Base-by-base conservation (phyloP, 2,888 invertebrate species). In the Agriopis aurantiaria region DNA sequence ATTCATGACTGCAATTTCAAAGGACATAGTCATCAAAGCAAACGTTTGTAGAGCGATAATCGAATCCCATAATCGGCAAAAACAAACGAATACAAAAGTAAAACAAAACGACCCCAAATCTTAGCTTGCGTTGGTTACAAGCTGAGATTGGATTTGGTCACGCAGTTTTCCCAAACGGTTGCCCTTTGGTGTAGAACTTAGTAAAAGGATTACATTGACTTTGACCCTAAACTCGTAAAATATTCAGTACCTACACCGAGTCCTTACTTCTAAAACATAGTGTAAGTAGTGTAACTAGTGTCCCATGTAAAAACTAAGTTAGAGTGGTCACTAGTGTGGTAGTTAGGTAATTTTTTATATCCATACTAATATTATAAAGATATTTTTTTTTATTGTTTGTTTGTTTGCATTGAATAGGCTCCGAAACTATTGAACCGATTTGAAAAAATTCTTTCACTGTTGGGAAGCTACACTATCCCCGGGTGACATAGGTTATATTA, bases 151-250 rank as follows among this genome's bases (percentile, higher is more conserved):
- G 43, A 48, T 56, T 60, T 41, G 41, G 56, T 67, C 66, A 67
- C 66, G 60, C 61, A 67, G 45, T 51, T 14, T 52, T 45, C 23
- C 10, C 49, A 60, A 60, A 59, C n/a, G 52, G 45, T 52, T 65
- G 65, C 49, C 65, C 59, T 45, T 59, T 17, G 43, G 43, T 9
- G 12, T 57, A 10, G 55, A 64, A 57, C 41, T 65, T 51, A 43
- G 43, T 57, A 58, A 57, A 65, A 58, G 51, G 51, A 51, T 58
- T 65, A 57, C 43, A 33, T 51, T 56, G 56, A 40, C 48, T 56
- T 33, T 48, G 40, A 49, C 14, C 64, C 64, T 14, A 58, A 58
- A 58, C 17, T 23, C 41, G 49, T 41, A 51, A 43, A 41, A 17
- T 59, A 59, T 46, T 23, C 46, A 59, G 46, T 3, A 33, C 12